These are phyloP conservation scores for Meloidogyne chitwoodi DNA, from an alignment of 1,140 invertebrate species.

Conservation along the genomic window DNA sequence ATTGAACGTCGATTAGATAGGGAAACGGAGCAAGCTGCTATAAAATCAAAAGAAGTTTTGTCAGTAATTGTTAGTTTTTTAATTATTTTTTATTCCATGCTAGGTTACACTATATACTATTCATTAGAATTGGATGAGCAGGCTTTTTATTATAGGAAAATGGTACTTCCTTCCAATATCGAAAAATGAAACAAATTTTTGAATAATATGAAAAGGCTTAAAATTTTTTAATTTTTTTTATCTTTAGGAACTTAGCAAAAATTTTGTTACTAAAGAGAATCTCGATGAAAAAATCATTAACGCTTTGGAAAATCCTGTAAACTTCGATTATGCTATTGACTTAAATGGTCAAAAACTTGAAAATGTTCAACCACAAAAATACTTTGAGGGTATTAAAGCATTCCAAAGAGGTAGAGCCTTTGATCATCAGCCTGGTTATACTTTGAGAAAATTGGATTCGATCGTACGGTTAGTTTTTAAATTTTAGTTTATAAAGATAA, in stretches of 20 bases:
- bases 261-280: conserved; percentile 46
- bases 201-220: too few species aligned
- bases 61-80: conserved; percentile 24
- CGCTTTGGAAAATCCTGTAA: conserved; percentile 35
- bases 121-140: background rate
- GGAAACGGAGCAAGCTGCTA: conserved; percentile 14
- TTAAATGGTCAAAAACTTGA: conserved; percentile 32
- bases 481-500: background rate
- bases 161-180: background rate
- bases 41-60: conserved; percentile 15
- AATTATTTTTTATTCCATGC: background rate
- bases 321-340: conserved; percentile 45
- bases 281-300: conserved; percentile 34
- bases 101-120: too few species aligned
- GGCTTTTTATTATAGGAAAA: background rate
- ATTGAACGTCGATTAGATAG: conserved; percentile 19
- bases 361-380: conserved; percentile 34
- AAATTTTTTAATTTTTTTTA: background rate
- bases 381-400: conserved; percentile 8
- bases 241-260: conserved; percentile 43
- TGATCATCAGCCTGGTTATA: background rate
- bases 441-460: background rate
- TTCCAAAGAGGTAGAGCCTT: background rate
- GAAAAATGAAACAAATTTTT: too few species aligned
- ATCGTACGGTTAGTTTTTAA: background rate